Base-by-base conservation (phyloP, 2,113 vertebrate species). In the Vanacampus margaritifer region DNA sequence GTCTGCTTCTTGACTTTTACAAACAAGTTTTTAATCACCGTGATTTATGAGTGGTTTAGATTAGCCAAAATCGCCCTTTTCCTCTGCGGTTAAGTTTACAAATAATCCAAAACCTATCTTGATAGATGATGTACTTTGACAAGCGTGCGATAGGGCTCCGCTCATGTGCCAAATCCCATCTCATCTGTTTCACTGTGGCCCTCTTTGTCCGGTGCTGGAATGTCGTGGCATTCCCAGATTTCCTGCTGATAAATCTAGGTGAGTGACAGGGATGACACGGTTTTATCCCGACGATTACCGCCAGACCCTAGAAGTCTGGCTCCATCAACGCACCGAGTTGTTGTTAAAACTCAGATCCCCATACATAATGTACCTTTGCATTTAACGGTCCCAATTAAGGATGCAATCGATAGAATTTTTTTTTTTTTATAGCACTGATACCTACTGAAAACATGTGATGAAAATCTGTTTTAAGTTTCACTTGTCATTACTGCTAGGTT, bases 231-330 rank as follows among this genome's bases (percentile, higher is more conserved):
- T 88, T 86, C 82, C 71, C 46, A 87, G 88, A 90, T 90, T 87
- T 88, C 87, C 86, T 84, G 83, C 85, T 79, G 87, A 88, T 90
- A 88, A 88, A 87, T 75, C 84, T 86, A 90, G 87, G 87, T 87
- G 87, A 90, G 89, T 88, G 86, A 88, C 85, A 82, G 82, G 84
- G 86, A 89, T 88, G 84, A 87, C 86, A 86, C 74, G 51, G 80
- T 58, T 68, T 85, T 79, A 82, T 84, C 79, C 82, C 57, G 12
- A 12, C 72, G 69, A 79, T 89, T 87, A 84, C 10, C 8, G 72
- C 78, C 74, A 72, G 70, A 71, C 68, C 61, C 80, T 63, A 78
- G 81, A 82, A 82, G 80, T 80, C 80, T 65, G 67, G 68, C 73
- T 72, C 69, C 76, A 79, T 82, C 79, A 85, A 86, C 85, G 84